Conservation (phyloP, 1,140 invertebrate genomes). For the Tenebrio molitor region DNA sequence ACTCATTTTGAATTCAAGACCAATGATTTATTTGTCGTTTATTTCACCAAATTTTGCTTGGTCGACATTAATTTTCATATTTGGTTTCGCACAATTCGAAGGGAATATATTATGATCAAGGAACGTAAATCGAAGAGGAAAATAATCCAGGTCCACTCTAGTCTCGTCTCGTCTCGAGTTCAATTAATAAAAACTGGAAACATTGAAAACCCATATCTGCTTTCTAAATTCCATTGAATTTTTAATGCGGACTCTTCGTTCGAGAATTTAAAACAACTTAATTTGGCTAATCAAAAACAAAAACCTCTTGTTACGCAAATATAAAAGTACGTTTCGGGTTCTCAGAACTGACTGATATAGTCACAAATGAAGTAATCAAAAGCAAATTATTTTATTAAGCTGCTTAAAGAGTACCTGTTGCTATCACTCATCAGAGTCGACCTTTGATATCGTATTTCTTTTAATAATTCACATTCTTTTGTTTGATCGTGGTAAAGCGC, state of each 20-base stretch:
- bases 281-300: neutral
- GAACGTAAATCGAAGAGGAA: too few relatives aligned
- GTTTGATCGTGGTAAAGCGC: too few relatives aligned
- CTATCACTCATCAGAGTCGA: neutral
- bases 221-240: neutral
- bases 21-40: neutral
- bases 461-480: conserved; percentile 14
- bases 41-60: neutral
- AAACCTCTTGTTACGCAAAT: too few relatives aligned
- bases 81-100: neutral
- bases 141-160: too few relatives aligned
- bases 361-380: conserved; percentile 16
- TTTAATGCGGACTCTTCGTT: neutral
- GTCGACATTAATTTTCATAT: too few relatives aligned
- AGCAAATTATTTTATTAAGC: conserved; percentile 32
- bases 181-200: neutral
- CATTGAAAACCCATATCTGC: neutral
- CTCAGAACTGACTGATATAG: neutral
- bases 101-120: neutral
- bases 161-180: too few relatives aligned
- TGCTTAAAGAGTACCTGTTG: conserved; percentile 23
- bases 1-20: neutral
- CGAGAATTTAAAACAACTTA: conserved; percentile 7
- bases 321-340: neutral
- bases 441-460: conserved; percentile 13